Percentiles rank a stretch among this genome's conserved stretches.
phyloP scores from a whole-genome alignment of 2,797 vertebrate species.

The Pseudochirops cupreus region DNA sequence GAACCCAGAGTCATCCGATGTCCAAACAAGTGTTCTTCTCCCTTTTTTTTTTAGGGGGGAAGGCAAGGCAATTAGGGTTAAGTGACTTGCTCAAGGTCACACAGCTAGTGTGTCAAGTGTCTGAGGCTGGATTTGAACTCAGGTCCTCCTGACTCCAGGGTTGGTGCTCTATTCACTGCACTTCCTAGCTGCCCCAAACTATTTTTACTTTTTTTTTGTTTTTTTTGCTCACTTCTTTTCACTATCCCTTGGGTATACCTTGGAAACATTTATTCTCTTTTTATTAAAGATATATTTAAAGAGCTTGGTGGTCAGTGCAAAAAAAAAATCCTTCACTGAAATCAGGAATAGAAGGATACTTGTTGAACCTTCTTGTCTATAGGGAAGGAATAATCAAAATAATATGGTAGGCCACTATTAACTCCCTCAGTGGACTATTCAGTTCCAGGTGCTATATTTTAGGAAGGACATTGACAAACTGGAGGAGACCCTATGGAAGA shows the following conservation, averaged over 20 bases:
- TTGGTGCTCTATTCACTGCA: no score
- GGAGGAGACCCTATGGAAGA: not conserved
- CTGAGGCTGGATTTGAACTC: no score
- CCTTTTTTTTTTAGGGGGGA: not conserved
- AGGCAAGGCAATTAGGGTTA: no score
- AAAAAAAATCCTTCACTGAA: not conserved
- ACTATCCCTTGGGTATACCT: not conserved
- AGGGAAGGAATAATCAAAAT: not conserved
- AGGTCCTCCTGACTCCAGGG: no score
- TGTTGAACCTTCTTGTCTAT: not conserved
- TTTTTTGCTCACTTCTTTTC: not conserved
- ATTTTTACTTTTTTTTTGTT: no score
- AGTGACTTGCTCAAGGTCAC: no score
- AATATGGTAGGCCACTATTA: not conserved
- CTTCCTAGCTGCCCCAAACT: no score
- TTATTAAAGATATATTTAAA: not conserved
- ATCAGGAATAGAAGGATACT: not conserved
- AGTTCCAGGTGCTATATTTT: not conserved
- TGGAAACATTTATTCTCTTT: not conserved
- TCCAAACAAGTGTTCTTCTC: constrained; percentile 24
- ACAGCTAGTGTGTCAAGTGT: no score
- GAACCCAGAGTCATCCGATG: constrained; percentile 23
- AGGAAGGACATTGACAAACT: not conserved
- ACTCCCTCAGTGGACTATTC: not conserved
- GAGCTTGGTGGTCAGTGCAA: not conserved